Conservation (phyloP, 1,140 invertebrate species). For the Atta colombica region DNA sequence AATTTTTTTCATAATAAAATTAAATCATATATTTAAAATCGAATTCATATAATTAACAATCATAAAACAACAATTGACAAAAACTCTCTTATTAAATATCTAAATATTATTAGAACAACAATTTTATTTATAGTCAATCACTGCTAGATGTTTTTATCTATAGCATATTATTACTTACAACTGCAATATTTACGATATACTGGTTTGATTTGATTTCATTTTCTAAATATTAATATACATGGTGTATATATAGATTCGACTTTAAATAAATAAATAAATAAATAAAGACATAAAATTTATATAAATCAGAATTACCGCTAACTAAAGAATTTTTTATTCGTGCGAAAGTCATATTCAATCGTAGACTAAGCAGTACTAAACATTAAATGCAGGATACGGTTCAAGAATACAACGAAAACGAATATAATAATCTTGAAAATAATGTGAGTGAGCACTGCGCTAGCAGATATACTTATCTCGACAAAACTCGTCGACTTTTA, state of each 20-base stretch:
- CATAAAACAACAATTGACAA: not conserved
- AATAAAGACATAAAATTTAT: not conserved
- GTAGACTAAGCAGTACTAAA: not conserved
- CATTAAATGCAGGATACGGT: not conserved
- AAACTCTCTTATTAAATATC: not conserved
- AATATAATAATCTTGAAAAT: slow-evolving; percentile 34
- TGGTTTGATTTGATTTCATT: not conserved
- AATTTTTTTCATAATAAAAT: not conserved
- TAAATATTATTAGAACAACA: not conserved
- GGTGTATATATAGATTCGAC: not conserved
- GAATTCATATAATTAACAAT: too few relatives aligned
- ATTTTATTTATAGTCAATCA: not conserved
- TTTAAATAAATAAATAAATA: not conserved
- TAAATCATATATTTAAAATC: not conserved
- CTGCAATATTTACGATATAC: not conserved
- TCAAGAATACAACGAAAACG: not conserved
- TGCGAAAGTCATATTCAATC: not conserved
- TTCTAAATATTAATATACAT: not conserved
- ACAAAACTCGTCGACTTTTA: slow-evolving; percentile 34
- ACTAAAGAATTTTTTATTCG: not conserved
- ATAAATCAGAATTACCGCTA: not conserved
- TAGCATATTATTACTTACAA: not conserved
- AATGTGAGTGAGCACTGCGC: not conserved
- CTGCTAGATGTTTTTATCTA: not conserved
- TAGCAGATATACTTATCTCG: slow-evolving; percentile 52